Conservation (phyloP, 2,888 invertebrate species). For the Drosophila eohydei region DNA sequence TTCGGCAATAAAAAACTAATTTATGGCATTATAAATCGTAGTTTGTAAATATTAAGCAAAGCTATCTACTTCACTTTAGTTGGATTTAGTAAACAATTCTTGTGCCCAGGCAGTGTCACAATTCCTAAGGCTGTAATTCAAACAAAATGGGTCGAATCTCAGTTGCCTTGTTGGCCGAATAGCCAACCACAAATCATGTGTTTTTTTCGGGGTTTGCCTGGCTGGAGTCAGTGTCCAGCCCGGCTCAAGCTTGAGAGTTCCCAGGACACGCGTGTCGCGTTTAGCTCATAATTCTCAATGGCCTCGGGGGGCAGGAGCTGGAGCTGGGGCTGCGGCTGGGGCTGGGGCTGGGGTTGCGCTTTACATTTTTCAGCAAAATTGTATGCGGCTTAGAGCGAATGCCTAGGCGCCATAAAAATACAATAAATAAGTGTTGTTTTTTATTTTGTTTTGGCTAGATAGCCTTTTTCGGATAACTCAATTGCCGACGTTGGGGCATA, state of each 20-base stretch:
- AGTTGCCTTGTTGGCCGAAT: constrained; percentile 59
- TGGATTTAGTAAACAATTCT: background rate
- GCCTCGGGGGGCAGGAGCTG: constrained; percentile 17
- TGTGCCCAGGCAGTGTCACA: background rate
- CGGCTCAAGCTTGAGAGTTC: constrained; percentile 23
- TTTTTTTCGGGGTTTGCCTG: constrained; percentile 26
- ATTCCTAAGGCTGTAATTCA: constrained; percentile 24
- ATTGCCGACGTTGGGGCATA: constrained; percentile 59
- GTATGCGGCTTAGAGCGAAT: constrained; percentile 56
- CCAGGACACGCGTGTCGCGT: constrained; percentile 66
- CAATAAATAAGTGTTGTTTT: constrained; percentile 63
- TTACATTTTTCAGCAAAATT: constrained; percentile 76
- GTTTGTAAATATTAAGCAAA: background rate
- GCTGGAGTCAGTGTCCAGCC: background rate
- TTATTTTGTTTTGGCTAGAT: constrained; percentile 50
- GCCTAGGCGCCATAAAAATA: constrained; percentile 76
- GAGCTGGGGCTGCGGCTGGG: background rate
- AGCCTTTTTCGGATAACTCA: constrained; percentile 78
- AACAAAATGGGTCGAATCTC: constrained; percentile 42
- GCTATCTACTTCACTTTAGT: constrained; percentile 2
- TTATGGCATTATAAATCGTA: constrained; percentile 1
- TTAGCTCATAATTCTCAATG: constrained; percentile 74
- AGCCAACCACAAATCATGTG: constrained; percentile 65
- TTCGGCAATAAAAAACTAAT: background rate
- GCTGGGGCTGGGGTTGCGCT: constrained; percentile 30